phyloP scores from a whole-genome alignment of 2,888 invertebrate genomes.

The Lasioglossum morio region DNA sequence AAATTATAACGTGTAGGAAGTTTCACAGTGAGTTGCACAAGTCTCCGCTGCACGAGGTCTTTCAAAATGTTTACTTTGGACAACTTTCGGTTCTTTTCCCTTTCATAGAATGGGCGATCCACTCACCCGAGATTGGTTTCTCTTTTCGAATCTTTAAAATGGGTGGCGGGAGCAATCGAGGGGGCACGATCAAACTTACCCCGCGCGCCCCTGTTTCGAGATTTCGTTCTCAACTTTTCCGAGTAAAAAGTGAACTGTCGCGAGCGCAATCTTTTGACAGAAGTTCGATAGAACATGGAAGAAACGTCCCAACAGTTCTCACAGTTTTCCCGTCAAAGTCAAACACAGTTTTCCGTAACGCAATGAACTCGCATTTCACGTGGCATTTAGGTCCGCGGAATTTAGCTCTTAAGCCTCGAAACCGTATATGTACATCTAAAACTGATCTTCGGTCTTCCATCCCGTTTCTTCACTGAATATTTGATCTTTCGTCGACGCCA shows the following conservation, averaged over 20 bases:
- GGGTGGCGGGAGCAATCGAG: background rate
- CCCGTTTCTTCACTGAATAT: background rate
- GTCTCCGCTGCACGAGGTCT: background rate
- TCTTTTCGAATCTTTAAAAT: slow-evolving; percentile 7
- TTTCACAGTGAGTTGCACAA: background rate
- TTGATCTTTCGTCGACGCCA: background rate
- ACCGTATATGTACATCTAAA: too few species aligned
- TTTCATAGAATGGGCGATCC: slow-evolving; percentile 28
- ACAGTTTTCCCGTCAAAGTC: background rate
- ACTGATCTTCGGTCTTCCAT: too few species aligned
- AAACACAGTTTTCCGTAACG: background rate
- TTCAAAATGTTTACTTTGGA: slow-evolving; percentile 18
- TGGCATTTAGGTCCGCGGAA: background rate
- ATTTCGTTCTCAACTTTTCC: background rate
- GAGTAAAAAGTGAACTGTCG: slow-evolving; percentile 8
- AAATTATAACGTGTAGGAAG: background rate
- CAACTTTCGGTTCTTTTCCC: slow-evolving; percentile 10
- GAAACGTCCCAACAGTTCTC: background rate
- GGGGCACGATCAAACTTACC: background rate
- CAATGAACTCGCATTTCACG: background rate
- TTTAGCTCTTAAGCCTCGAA: background rate
- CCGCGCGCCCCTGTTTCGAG: background rate
- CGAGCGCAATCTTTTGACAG: slow-evolving; percentile 11
- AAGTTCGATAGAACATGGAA: background rate
- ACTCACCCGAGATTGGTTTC: slow-evolving; percentile 27